Evolutionary conservation across 1,140 invertebrate genomes (phyloP), one percentile per base, ranked within the genome.

Genomic region (Dendroctonus ponderosae): DNA sequence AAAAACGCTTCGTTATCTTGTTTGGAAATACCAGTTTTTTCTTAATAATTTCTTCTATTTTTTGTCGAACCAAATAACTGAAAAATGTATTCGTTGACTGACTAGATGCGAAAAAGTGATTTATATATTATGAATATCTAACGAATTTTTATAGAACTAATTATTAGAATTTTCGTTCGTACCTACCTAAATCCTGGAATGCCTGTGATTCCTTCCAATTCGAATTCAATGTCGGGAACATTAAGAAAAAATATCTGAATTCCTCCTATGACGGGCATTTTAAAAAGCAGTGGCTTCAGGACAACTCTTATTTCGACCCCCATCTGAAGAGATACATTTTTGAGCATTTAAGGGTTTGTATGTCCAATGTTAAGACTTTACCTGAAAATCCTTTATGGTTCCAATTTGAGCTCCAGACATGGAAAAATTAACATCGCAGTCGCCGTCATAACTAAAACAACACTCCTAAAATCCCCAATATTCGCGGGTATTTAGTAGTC

Each of bases 181-280:
- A 15, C 14, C 67, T 54, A 72, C 71, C 69, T 93, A 54, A 97
- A 84, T 40, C 93, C 94, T 11, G 94, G 95, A 82, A 97, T 90
- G 78, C 97, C 94, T 48, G 91, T 93, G 2, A 93, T 84, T 44
- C 94, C 93, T 57, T 97, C 93, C 56, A 98, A 81, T 81, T 97
- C 96, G 78, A 96, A 98, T 80, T 97, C 93, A 68, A 98, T 90
- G 64, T 90, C 89, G 0, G 96, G 96, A 76, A 91, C 93, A 78
- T 96, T 96, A 7, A 98, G 83, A 81, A 98, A 98, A 81, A 95
- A 98, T 60, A 95, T 83, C 76, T 93, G 93, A 14, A 97, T 80
- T 11, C 94, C 93, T 37, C 94, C 95, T 66, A 96, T 86, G 66
- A 98, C 79, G 14, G 94, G 94, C 76, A 95, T 90, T 62, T 88